Conservation (phyloP, 1,140 invertebrate species). For the Whitmania pigra region DNA sequence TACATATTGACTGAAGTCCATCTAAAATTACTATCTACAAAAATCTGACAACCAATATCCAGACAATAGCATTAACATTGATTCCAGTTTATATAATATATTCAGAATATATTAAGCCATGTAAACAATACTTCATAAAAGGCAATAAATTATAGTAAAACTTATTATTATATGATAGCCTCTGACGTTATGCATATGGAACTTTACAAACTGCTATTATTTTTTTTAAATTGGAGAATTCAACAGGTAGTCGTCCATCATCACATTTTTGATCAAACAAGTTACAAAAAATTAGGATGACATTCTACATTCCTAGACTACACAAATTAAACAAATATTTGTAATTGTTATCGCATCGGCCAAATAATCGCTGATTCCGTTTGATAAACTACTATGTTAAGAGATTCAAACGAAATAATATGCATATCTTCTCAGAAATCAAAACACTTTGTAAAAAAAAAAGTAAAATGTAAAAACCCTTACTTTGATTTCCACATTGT, state of each 20-base stretch:
- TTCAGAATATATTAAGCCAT: too few relatives aligned
- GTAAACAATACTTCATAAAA: neutral
- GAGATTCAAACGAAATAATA: neutral
- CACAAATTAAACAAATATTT: neutral
- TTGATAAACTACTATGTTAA: neutral
- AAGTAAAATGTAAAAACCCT: neutral
- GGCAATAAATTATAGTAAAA: neutral
- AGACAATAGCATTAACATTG: too few relatives aligned
- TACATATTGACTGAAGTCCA: too few relatives aligned
- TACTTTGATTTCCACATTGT: conserved; percentile 98
- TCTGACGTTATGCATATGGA: too few relatives aligned
- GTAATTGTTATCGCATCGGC: neutral
- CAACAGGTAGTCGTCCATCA: too few relatives aligned
- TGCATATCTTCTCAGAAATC: neutral
- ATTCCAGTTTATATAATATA: too few relatives aligned
- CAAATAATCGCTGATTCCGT: neutral
- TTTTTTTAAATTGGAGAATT: neutral
- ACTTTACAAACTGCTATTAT: too few relatives aligned
- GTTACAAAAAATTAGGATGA: neutral
- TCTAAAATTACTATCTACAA: too few relatives aligned
- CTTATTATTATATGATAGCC: neutral
- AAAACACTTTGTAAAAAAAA: neutral
- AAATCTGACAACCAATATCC: too few relatives aligned
- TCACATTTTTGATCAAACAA: too few relatives aligned
- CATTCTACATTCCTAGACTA: neutral